Conservation (phyloP, 1,140 invertebrate species). For the Neodiprion pinetum region DNA sequence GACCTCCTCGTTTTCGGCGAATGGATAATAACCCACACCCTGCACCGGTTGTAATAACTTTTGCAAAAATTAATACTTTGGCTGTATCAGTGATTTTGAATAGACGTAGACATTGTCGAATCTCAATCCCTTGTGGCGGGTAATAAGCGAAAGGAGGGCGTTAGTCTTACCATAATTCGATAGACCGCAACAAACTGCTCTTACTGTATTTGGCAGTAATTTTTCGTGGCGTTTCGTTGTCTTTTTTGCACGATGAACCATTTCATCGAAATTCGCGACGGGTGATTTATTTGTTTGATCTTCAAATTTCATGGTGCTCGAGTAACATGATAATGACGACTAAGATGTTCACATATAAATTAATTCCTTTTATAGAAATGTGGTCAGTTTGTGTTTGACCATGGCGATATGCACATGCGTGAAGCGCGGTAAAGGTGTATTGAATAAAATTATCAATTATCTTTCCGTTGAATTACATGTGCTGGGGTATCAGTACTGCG, state of each 20-base stretch:
- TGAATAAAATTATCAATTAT: slow-evolving; percentile 53
- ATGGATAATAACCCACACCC: slow-evolving; percentile 16
- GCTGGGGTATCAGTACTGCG: too few relatives aligned
- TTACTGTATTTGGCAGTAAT: slow-evolving; percentile 31
- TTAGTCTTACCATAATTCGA: slow-evolving; percentile 39
- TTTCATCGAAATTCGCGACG: slow-evolving; percentile 28
- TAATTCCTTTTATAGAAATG: not conserved
- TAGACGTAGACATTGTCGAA: slow-evolving; percentile 23
- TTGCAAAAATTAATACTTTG: not conserved
- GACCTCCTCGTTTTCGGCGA: not conserved
- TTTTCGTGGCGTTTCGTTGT: slow-evolving; percentile 28
- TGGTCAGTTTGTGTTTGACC: not conserved
- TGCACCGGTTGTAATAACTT: slow-evolving; percentile 16
- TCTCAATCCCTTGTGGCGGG: not conserved
- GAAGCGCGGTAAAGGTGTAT: slow-evolving; percentile 32
- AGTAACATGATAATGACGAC: not conserved
- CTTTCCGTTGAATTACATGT: slow-evolving; percentile 58
- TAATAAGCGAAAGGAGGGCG: slow-evolving; percentile 13
- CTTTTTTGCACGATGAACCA: slow-evolving; percentile 15
- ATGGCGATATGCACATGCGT: not conserved
- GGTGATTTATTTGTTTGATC: slow-evolving; percentile 26
- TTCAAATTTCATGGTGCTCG: slow-evolving; percentile 27
- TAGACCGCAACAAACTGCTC: too few relatives aligned
- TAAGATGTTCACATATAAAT: slow-evolving; percentile 14
- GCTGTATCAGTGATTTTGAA: slow-evolving; percentile 25